Conservation (phyloP, 2,797 vertebrate species). For the Malurus splendens region DNA sequence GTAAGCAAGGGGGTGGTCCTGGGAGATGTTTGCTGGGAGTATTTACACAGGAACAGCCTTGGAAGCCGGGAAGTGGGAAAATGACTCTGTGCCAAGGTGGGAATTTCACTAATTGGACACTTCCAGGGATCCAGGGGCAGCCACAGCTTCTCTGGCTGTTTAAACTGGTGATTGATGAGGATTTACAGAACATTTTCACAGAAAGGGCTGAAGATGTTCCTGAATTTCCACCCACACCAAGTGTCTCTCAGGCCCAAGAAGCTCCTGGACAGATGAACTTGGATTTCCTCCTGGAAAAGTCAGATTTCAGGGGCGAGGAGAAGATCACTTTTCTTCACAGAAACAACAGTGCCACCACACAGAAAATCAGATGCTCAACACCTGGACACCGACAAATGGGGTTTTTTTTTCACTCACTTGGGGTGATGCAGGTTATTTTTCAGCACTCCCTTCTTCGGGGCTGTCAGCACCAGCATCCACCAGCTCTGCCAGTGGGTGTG, state of each 20-base stretch:
- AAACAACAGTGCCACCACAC: not conserved
- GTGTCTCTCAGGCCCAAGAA: not conserved
- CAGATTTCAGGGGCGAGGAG: not conserved
- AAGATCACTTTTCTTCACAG: not conserved
- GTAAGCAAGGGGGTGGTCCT: not conserved
- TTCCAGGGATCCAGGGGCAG: no score
- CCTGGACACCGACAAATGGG: not conserved
- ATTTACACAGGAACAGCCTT: not conserved
- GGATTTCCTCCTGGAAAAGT: not conserved
- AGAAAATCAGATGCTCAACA: not conserved
- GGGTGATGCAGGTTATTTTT: not conserved
- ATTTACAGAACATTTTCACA: not conserved
- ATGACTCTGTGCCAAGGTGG: not conserved
- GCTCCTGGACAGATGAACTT: not conserved
- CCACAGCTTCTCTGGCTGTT: not conserved
- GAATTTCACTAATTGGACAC: not conserved
- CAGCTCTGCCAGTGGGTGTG: not conserved
- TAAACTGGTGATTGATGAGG: not conserved
- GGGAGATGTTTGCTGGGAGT: not conserved
- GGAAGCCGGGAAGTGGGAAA: not conserved
- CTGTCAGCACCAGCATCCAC: not conserved
- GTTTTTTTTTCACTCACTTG: not conserved
- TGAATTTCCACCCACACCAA: not conserved
- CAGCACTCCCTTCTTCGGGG: not conserved
- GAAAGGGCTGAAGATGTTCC: not conserved